Evolutionary conservation across 2,888 invertebrate species (phyloP).

Genomic region (Dryococelus australis): DNA sequence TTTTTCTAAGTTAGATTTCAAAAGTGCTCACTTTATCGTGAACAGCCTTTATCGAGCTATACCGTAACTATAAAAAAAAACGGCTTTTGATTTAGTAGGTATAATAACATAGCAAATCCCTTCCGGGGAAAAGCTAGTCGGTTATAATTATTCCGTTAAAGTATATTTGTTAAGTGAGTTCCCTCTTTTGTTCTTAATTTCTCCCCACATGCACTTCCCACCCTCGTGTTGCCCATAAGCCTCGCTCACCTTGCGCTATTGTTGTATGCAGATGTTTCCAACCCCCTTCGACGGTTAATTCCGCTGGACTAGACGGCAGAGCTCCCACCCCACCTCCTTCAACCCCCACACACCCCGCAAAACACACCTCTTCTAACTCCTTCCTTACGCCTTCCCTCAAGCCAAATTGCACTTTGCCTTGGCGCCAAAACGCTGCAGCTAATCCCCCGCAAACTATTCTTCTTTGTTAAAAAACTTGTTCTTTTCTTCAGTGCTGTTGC

Average conservation of each 20-base stretch:
- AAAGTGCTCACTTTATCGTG: no score
- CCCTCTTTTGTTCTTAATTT: background rate
- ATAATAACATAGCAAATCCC: no score
- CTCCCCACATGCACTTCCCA: background rate
- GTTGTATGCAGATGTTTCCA: constrained; percentile 25
- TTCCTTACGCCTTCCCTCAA: background rate
- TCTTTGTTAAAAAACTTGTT: constrained; percentile 21
- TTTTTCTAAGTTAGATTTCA: no score
- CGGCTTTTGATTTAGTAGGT: no score
- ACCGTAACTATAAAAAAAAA: no score
- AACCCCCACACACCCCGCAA: no score
- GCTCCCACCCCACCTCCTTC: background rate
- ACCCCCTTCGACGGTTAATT: constrained; percentile 27
- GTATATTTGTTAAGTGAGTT: background rate
- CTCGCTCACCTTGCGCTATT: background rate
- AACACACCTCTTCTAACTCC: background rate
- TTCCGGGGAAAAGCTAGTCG: background rate
- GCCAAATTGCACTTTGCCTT: background rate
- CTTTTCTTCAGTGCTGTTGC: constrained; percentile 10
- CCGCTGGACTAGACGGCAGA: background rate
- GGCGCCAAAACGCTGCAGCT: background rate
- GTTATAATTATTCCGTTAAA: background rate
- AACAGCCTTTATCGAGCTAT: no score
- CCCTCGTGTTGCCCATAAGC: background rate
- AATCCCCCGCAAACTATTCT: constrained; percentile 24